These are phyloP conservation scores for Camptogramma bilineatum DNA, from an alignment of 2,888 invertebrate genomes.

Conservation along the genomic window DNA sequence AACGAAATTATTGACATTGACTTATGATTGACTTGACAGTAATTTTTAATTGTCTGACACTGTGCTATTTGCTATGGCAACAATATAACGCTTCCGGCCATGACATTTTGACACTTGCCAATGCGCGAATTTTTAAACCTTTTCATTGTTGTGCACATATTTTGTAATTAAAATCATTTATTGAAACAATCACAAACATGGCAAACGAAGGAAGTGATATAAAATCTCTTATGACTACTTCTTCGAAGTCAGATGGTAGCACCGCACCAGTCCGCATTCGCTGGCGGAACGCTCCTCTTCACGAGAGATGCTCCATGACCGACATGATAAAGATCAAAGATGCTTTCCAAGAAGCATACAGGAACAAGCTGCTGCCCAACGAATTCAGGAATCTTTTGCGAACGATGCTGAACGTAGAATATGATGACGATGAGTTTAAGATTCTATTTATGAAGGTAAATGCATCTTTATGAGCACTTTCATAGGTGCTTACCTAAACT, in stretches of 20 bases:
- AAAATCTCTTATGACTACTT: conserved; percentile 63
- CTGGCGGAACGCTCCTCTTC: conserved; percentile 68
- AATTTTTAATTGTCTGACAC: background rate
- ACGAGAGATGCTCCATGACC: conserved; percentile 71
- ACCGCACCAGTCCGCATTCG: conserved; percentile 53
- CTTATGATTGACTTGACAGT: conserved; percentile 4
- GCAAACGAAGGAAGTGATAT: conserved; percentile 67
- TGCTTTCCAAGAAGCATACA: conserved; percentile 73
- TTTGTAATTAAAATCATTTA: conserved; percentile 11
- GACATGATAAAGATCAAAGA: conserved; percentile 79
- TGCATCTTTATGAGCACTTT: background rate
- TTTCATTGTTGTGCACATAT: background rate
- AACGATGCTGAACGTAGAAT: conserved; percentile 76
- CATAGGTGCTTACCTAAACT: too few relatives aligned
- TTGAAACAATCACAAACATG: conserved; percentile 47
- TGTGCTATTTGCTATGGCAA: background rate
- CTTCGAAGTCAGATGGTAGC: conserved; percentile 70
- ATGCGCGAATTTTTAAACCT: conserved; percentile 21
- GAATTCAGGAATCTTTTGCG: conserved; percentile 73
- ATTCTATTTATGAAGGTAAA: conserved; percentile 86
- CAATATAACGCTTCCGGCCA: background rate
- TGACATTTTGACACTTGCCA: conserved; percentile 1
- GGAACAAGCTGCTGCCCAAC: conserved; percentile 68
- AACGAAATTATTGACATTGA: conserved; percentile 13
- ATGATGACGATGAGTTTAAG: conserved; percentile 85